Evolutionary conservation across 1,140 invertebrate genomes (phyloP).

Genomic region (Orchesella cincta): DNA sequence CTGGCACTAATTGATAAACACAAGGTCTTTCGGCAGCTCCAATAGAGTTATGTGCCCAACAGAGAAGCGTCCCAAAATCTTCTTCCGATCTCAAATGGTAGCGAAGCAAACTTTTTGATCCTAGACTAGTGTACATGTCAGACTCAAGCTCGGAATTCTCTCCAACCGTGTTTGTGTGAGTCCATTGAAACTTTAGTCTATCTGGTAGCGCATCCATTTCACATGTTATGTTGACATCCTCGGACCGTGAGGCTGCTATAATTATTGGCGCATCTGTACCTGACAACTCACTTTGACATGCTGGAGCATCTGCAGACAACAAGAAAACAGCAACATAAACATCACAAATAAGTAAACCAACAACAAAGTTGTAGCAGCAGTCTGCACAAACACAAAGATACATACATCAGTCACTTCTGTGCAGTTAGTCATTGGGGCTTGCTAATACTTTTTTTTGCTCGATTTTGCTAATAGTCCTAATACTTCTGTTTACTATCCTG

Average conservation of each 20-base stretch:
- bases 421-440: background rate
- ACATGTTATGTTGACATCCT: constrained; percentile 56
- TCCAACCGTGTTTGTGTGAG: constrained; percentile 52
- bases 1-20: constrained; percentile 50
- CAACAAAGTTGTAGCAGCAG: background rate
- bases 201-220: constrained; percentile 56
- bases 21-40: constrained; percentile 48
- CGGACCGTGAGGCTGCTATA: constrained; percentile 49
- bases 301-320: constrained; percentile 54
- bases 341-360: background rate
- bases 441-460: background rate
- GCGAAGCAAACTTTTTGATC: constrained; percentile 52
- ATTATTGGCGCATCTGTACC: constrained; percentile 51
- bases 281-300: constrained; percentile 54
- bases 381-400: background rate
- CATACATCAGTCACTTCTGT: background rate
- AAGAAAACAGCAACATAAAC: constrained; percentile 4
- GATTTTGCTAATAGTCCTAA: too few relatives aligned
- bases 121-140: constrained; percentile 50
- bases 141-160: constrained; percentile 45
- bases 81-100: constrained; percentile 52
- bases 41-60: constrained; percentile 53
- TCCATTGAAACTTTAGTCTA: constrained; percentile 56
- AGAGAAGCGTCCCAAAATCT: constrained; percentile 56
- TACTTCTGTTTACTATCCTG: too few relatives aligned